Base-by-base conservation (phyloP, 2,113 vertebrate species). In the Anhinga anhinga region DNA sequence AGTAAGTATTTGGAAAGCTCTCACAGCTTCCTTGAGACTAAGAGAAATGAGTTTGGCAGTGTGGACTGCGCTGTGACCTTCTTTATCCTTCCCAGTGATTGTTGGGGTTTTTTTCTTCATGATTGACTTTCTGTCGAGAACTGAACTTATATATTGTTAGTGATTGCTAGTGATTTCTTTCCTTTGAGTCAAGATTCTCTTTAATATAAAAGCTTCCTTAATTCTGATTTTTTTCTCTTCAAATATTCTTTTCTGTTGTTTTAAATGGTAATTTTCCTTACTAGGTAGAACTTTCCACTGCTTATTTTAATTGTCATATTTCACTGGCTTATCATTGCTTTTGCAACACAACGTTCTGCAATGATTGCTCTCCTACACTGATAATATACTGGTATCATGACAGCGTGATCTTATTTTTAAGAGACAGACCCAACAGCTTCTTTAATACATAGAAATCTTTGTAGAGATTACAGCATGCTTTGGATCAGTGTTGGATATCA, bases 1-100 rank as follows among this genome's bases (percentile, higher is more conserved):
- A 90, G 30, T 58, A 94, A 92, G 50, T 77, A 53, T 84, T 94
- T 95, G 86, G 80, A 86, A 91, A 88, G 50, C 50, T 91, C 45
- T 80, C 63, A 50, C 29, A 78, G 26, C 76, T 94, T 96, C n/a
- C 50, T 93, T 84, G n/a, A 91, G 67, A 77, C 66, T 63, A 80
- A 93, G n/a, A 72, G 27, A 74, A 86, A 83, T 58, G 5, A 71
- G 18, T 77, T 81, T 96, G 86, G 59, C 63, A 84, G 19, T 66
- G 47, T 45, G 67, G 63, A 66, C 50, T 78, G 21, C 0, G 0
- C 63, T 82, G 15, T 70, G 59, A 81, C 52, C 65, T 94, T 89
- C 53, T 88, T 32, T 84, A 56, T 74, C 47, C 26, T 91, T 94
- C 32, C 32, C 47, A 71, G 17, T 67, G 83, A 59, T 67, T 82